phyloP scores from a whole-genome alignment of 1,140 invertebrate genomes.

The Pectinophora gossypiella region DNA sequence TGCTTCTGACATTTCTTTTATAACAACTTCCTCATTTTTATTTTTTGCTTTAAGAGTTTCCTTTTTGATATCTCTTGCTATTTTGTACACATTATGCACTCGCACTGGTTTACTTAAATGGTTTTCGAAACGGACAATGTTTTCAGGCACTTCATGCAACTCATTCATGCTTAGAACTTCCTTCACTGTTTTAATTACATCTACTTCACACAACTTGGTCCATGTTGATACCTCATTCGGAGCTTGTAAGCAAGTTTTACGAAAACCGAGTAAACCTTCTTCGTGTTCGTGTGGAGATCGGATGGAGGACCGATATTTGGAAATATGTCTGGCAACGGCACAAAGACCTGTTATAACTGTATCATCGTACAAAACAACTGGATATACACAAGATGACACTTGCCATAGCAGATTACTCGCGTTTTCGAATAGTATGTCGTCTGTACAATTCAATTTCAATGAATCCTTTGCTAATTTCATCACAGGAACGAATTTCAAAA shows the following conservation, averaged over 20 bases:
- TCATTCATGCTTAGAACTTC: conserved; percentile 24
- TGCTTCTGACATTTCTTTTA: conserved; percentile 11
- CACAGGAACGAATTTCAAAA: conserved; percentile 36
- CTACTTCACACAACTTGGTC: conserved; percentile 95
- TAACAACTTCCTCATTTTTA: conserved; percentile 28
- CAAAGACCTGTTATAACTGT: conserved; percentile 83
- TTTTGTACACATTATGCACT: conserved; percentile 92
- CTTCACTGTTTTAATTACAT: conserved; percentile 79
- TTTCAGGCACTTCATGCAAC: conserved; percentile 43
- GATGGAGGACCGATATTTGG: conserved; percentile 56
- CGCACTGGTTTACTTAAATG: conserved; percentile 90
- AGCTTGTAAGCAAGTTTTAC: conserved; percentile 85
- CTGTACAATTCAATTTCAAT: conserved; percentile 22
- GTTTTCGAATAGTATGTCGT: conserved; percentile 23
- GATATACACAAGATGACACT: conserved; percentile 75
- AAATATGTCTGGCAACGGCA: conserved; percentile 81
- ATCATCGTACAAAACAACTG: conserved; percentile 76
- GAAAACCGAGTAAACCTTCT: conserved; percentile 83
- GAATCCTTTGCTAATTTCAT: conserved; percentile 11
- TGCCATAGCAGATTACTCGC: conserved; percentile 45
- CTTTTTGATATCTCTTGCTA: conserved; percentile 77
- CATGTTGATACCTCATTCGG: conserved; percentile 91
- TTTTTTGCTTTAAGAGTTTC: conserved; percentile 36
- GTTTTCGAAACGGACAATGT: conserved; percentile 86
- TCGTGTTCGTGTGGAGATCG: conserved; percentile 49